Evolutionary conservation across 92 coral and sea anemone species (phyloP).

Genomic region (Phenganax stokvisi): DNA sequence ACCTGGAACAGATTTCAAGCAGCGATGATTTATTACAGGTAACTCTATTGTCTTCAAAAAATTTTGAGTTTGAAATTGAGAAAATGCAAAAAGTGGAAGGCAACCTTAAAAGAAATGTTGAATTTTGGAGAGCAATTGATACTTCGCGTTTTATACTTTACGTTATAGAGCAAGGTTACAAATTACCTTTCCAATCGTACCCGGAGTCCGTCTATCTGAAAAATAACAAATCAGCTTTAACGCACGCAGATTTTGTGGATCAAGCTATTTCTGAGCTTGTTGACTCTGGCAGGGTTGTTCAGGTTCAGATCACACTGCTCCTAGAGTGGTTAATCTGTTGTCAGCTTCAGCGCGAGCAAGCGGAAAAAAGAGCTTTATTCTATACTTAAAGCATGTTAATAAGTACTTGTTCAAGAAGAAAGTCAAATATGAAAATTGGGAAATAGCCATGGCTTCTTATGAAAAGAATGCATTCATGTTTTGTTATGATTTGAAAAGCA

Average conservation of each 20-base stretch:
- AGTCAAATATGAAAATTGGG: too few species aligned
- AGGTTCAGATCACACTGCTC: not conserved
- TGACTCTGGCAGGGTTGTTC: not conserved
- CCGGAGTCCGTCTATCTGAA: not conserved
- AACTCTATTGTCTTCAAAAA: not conserved
- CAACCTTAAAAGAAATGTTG: not conserved
- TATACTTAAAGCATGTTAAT: too few species aligned
- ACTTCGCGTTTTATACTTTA: not conserved
- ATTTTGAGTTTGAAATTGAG: not conserved
- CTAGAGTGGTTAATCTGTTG: not conserved
- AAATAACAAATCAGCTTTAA: not conserved
- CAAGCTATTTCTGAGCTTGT: not conserved
- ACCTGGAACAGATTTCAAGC: not conserved
- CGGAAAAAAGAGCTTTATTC: not conserved
- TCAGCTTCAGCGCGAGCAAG: not conserved
- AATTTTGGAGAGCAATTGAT: not conserved
- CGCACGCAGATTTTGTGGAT: not conserved
- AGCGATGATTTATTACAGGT: constrained; percentile 1
- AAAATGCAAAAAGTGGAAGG: not conserved
- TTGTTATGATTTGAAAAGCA: too few species aligned
- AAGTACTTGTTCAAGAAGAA: too few species aligned
- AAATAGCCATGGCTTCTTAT: too few species aligned
- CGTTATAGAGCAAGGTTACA: not conserved
- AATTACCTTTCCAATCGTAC: not conserved
- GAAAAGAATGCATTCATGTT: too few species aligned